phyloP scores from a whole-genome alignment of 2,888 invertebrate species.

The Agapostemon virescens region DNA sequence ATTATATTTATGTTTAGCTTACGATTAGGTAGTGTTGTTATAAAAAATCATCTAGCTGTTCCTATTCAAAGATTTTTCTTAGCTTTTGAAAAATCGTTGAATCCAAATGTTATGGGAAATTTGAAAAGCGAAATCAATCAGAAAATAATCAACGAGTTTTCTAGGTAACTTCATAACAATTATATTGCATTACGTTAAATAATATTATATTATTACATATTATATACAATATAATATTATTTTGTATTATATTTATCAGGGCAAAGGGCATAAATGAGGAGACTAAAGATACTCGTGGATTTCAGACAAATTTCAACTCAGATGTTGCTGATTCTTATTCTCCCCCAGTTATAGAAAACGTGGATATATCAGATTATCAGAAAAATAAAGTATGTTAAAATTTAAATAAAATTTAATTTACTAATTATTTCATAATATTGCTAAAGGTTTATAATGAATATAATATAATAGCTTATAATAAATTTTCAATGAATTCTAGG shows the following conservation, averaged over 20 bases:
- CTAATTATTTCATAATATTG: neutral
- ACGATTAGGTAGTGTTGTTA: constrained; percentile 89
- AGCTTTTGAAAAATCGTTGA: constrained; percentile 89
- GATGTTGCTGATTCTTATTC: constrained; percentile 84
- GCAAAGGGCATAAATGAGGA: constrained; percentile 37
- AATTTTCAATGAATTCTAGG: constrained; percentile 79
- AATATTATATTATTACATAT: too few species aligned
- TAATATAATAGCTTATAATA: neutral
- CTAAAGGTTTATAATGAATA: neutral
- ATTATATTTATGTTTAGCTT: constrained; percentile 90
- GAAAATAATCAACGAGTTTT: constrained; percentile 37
- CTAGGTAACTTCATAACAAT: constrained; percentile 39
- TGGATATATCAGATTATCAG: constrained; percentile 72
- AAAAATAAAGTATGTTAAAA: constrained; percentile 71
- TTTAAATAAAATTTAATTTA: neutral
- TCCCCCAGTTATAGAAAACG: constrained; percentile 80
- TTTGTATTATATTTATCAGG: constrained; percentile 24
- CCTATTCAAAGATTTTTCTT: constrained; percentile 88
- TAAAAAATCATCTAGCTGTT: constrained; percentile 87
- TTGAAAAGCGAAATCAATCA: constrained; percentile 46
- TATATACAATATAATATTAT: too few species aligned
- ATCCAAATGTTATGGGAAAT: constrained; percentile 61
- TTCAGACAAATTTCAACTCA: constrained; percentile 72
- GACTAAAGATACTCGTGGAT: constrained; percentile 42
- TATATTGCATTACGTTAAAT: neutral